A percentile compares a stretch with the other conserved stretches of the same genome.
phyloP scores from a whole-genome alignment of 2,797 vertebrate species.

The Novumbra hubbsi region DNA sequence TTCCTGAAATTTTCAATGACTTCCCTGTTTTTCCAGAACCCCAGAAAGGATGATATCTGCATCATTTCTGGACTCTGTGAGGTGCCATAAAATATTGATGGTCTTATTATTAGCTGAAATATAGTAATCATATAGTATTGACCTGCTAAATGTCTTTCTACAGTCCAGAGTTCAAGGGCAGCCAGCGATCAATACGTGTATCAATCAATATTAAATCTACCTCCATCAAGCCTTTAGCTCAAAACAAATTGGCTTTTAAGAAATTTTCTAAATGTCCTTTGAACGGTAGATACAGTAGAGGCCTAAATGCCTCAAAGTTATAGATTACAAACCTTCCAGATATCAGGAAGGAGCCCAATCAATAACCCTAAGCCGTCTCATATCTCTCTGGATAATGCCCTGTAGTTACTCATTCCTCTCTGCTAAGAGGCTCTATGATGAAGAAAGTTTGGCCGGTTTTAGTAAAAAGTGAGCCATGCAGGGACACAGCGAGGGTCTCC shows the following conservation, averaged over 20 bases:
- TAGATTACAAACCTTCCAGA: slow-evolving; percentile 49
- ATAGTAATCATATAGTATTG: slow-evolving; percentile 2
- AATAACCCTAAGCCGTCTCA: slow-evolving; percentile 59
- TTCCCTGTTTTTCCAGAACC: no score
- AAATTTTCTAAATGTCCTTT: slow-evolving; percentile 55
- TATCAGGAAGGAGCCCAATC: slow-evolving; percentile 36
- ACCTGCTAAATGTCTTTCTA: slow-evolving; percentile 5
- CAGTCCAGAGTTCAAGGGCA: slow-evolving; percentile 21
- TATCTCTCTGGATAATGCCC: slow-evolving; percentile 47
- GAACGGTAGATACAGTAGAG: slow-evolving; percentile 45
- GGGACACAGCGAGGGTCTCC: slow-evolving; percentile 8
- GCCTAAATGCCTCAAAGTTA: slow-evolving; percentile 48
- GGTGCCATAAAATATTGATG: neutral
- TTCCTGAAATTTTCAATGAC: no score
- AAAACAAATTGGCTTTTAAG: slow-evolving; percentile 56
- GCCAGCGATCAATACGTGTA: slow-evolving; percentile 21
- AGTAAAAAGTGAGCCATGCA: slow-evolving; percentile 15
- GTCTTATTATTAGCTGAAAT: neutral
- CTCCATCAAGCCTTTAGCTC: slow-evolving; percentile 31
- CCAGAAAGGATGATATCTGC: neutral
- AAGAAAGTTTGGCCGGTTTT: slow-evolving; percentile 45
- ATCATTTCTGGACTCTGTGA: neutral
- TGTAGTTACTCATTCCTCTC: slow-evolving; percentile 53
- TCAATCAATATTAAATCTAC: slow-evolving; percentile 33
- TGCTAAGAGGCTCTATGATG: slow-evolving; percentile 61